Base-by-base conservation (phyloP, 2,797 vertebrate species). In the Trachurus trachurus region DNA sequence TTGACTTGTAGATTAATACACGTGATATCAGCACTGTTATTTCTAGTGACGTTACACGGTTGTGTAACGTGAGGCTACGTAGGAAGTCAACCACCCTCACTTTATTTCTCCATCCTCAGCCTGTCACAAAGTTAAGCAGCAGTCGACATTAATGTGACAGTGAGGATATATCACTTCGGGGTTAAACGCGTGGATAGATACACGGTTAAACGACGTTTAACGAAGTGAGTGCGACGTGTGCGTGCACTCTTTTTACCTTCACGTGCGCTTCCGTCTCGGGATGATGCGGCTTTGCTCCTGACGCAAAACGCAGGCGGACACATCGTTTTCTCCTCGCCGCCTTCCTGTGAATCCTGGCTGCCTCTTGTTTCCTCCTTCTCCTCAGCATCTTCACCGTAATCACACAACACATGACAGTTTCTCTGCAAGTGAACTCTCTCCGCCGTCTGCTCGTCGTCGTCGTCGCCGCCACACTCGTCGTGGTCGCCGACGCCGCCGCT, bases 191-290 rank as follows among this genome's bases (percentile, higher is more conserved):
- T 26, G 26, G 26, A 26, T 26, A 26, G 26, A 26, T 26, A 1
- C 26, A 26, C 3, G 26, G 39, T 9, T 9, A 40, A 40, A 52
- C 12, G 9, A 5, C 21, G 3, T 13, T n/a, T 47, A 31, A 17
- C n/a, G 16, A 9, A 45, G 8, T 6, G 6, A 17, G 26, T 26
- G 26, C 26, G 26, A 26, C 26, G 54, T n/a, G 65, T n/a, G 65
- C 64, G 56, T 54, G 65, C 34, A 42, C 44, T 58, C n/a, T 1
- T 74, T 74, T 59, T 92, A 95, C 94, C 94, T 93, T 87, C 78
- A 29, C 45, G 45, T 6, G 84, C 74, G 74, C 45, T 62, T 40
- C 58, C 83, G 40, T 39, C 86, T 17, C 17, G 39, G n/a, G 87
- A 65, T 40, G 87, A 66, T 40, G 80, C 71, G 21, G 84, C 39